Evolutionary conservation across 2,113 vertebrate species (phyloP), one percentile per base, ranked within the genome.

Genomic region (Neomonachus schauinslandi): DNA sequence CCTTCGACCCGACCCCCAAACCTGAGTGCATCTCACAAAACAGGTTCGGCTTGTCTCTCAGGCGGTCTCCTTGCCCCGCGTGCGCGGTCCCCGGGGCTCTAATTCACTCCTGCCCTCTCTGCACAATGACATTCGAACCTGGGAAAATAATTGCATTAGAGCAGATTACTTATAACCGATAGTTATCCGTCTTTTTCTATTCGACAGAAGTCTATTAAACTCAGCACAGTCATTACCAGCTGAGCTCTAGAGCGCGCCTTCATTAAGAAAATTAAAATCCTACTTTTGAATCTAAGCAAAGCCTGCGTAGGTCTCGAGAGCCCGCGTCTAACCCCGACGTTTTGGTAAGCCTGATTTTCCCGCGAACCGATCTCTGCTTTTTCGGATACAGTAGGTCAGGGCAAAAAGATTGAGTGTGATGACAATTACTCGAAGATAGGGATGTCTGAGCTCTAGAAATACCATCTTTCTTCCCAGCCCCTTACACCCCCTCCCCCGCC

Each of bases 191-290:
- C 98, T 98, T 88, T 97, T 97, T 61, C 79, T 59, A 61, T 97
- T 94, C 90, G 82, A 0, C 79, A 94, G 97, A 93, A 95, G 97
- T 96, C 98, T 98, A 98, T 98, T 98, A 98, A 98, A 98, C 80
- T 95, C 97, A 24, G 97, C 79, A 87, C 92, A 81, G 90, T 77
- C 96, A 89, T 87, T 94, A 92, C 89, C 97, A 96, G 97, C 97
- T 96, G 97, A 96, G 97, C 96, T 97, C 95, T 76, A 90, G 91
- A 95, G 98, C 87, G 84, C 57, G 74, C 96, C 94, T 98, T 98
- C 96, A 98, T 97, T 98, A 98, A 95, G 96, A 97, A 98, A 98
- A 97, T 98, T 95, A 98, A 98, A 98, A 96, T 97, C 96, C 91
- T 94, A 93, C 97, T 96, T 96, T 65, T 57, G 92, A 97, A 87